These are phyloP conservation scores for Pterostichus madidus DNA, from an alignment of 2,888 invertebrate genomes.

Conservation along the genomic window DNA sequence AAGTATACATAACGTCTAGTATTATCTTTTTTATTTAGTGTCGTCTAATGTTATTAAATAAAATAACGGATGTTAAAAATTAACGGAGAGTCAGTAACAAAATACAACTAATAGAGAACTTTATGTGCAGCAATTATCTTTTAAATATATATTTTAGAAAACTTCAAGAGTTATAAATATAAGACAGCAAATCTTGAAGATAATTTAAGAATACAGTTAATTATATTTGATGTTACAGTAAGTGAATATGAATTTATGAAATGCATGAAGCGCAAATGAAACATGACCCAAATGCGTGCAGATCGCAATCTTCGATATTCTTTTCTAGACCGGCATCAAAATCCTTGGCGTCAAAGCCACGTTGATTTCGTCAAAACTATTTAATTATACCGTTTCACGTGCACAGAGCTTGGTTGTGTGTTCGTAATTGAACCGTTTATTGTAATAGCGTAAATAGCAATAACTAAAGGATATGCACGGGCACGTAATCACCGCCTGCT, in stretches of 20 bases:
- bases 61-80: no score
- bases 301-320: slow-evolving; percentile 10
- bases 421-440: slow-evolving; percentile 62
- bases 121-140: no score
- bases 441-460: slow-evolving; percentile 62
- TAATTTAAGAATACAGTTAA: no score
- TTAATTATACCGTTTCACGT: slow-evolving; percentile 36
- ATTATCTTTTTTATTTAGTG: no score
- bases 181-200: no score
- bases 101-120: no score
- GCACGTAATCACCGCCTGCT: slow-evolving; percentile 48
- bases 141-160: no score
- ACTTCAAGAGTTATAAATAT: no score
- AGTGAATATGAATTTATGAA: neutral
- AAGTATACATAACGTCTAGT: no score
- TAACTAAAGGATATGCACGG: slow-evolving; percentile 61
- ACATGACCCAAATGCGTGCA: slow-evolving; percentile 33
- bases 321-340: slow-evolving; percentile 34
- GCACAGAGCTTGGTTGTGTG: slow-evolving; percentile 32
- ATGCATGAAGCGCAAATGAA: slow-evolving; percentile 41
- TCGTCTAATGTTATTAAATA: no score
- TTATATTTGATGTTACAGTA: no score
- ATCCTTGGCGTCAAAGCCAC: slow-evolving; percentile 37
- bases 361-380: slow-evolving; percentile 50
- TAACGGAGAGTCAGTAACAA: no score